Conservation (phyloP, 2,888 invertebrate species). For the Phanerotoma sp. region DNA sequence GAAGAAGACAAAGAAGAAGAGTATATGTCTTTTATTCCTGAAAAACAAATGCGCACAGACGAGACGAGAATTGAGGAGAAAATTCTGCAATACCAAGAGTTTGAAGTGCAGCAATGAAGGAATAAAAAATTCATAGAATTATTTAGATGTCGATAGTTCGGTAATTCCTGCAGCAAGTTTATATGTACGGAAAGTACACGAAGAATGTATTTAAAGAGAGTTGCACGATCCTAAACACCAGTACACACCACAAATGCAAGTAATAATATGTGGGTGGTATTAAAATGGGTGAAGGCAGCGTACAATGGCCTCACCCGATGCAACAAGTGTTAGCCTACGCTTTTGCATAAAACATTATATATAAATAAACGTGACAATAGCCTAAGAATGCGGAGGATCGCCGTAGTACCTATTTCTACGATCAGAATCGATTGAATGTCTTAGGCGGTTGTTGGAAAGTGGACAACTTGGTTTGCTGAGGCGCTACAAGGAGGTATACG, state of each 20-base stretch:
- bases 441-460: not conserved
- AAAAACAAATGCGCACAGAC: not conserved
- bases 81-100: not conserved
- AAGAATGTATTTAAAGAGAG: not conserved
- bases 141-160: constrained; percentile 9
- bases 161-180: constrained; percentile 10
- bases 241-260: not conserved
- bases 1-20: constrained; percentile 20
- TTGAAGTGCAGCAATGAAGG: not conserved
- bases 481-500: constrained; percentile 2
- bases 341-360: constrained; percentile 24
- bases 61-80: not conserved
- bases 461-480: not conserved
- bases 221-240: not conserved
- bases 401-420: constrained; percentile 1
- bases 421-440: not conserved
- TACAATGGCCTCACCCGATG: constrained; percentile 43
- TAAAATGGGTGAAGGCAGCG: constrained; percentile 53
- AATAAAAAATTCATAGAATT: constrained; percentile 11
- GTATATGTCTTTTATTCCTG: constrained; percentile 6
- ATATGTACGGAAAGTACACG: constrained; percentile 3
- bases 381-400: constrained; percentile 4
- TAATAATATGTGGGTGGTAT: constrained; percentile 45
- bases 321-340: constrained; percentile 52
- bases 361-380: constrained; percentile 43